Percentiles rank a stretch among this genome's conserved stretches.
These are phyloP conservation scores for Zenarchopterus dispar DNA, from an alignment of 2,797 vertebrate genomes.

Conservation along the genomic window DNA sequence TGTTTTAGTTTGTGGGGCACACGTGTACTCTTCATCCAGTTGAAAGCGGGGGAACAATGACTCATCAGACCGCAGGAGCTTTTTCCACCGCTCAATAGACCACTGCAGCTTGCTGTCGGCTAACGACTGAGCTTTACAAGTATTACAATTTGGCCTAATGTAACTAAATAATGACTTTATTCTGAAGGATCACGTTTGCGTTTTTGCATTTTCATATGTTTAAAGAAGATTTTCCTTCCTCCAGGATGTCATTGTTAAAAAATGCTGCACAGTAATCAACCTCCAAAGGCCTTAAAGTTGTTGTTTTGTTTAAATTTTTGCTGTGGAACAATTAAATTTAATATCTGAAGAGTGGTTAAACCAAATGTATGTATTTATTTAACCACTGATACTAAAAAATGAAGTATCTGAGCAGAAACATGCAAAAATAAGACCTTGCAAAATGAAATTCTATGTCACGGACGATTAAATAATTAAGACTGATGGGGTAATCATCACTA, in stretches of 20 bases:
- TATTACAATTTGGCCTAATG: too few relatives aligned
- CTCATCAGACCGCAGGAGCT: slow-evolving; percentile 49
- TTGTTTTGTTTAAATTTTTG: neutral
- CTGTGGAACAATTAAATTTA: neutral
- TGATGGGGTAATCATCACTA: neutral
- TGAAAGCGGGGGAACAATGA: slow-evolving; percentile 40
- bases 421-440: too few relatives aligned
- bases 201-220: slow-evolving; percentile 8
- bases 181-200: slow-evolving; percentile 12
- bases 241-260: too few relatives aligned
- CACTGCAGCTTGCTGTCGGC: slow-evolving; percentile 26
- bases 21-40: slow-evolving; percentile 21
- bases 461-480: neutral
- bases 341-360: too few relatives aligned
- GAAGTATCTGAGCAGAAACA: too few relatives aligned
- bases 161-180: neutral
- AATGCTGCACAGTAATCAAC: neutral
- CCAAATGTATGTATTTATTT: too few relatives aligned
- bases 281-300: slow-evolving; percentile 5
- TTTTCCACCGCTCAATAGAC: slow-evolving; percentile 43
- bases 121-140: neutral
- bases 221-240: neutral
- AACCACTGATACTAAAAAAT: too few relatives aligned
- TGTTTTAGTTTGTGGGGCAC: slow-evolving; percentile 27
- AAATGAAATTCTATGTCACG: neutral